A percentile compares a stretch with the other conserved stretches of the same genome.
phyloP scores from a whole-genome alignment of 2,888 invertebrate species.

The Lamproptera curius region DNA sequence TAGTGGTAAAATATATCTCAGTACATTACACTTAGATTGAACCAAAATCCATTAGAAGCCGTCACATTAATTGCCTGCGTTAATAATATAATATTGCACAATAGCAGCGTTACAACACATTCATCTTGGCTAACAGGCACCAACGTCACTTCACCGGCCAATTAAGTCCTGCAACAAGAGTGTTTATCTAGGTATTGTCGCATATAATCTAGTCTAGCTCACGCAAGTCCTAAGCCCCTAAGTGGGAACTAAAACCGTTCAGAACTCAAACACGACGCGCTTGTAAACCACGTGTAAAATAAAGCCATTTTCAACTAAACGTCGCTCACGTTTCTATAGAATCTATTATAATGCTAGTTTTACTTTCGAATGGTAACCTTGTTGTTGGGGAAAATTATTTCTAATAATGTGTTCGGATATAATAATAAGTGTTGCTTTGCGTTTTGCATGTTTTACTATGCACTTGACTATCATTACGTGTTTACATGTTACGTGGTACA shows the following conservation, averaged over 20 bases:
- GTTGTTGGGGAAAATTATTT: neutral
- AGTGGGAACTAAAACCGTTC: neutral
- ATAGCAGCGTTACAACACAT: no score
- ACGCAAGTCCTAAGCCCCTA: neutral
- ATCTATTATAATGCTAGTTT: neutral
- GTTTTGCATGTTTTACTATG: neutral
- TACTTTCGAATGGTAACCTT: neutral
- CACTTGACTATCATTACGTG: neutral
- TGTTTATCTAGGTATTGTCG: neutral
- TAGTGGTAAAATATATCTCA: no score
- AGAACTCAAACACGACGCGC: neutral
- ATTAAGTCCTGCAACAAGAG: no score
- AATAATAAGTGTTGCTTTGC: neutral
- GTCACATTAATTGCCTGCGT: no score
- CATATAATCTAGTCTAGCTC: neutral
- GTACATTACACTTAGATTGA: no score
- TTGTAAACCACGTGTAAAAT: constrained; percentile 5
- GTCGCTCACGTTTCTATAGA: neutral
- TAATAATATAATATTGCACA: no score
- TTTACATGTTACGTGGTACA: no score
- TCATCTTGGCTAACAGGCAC: no score
- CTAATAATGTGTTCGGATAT: neutral
- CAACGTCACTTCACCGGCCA: no score
- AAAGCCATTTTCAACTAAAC: neutral
- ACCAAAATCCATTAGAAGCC: no score